Evolutionary conservation across 64 coral and sea anemone genomes (phyloP).

Genomic region (Dendronephthya gigantea): DNA sequence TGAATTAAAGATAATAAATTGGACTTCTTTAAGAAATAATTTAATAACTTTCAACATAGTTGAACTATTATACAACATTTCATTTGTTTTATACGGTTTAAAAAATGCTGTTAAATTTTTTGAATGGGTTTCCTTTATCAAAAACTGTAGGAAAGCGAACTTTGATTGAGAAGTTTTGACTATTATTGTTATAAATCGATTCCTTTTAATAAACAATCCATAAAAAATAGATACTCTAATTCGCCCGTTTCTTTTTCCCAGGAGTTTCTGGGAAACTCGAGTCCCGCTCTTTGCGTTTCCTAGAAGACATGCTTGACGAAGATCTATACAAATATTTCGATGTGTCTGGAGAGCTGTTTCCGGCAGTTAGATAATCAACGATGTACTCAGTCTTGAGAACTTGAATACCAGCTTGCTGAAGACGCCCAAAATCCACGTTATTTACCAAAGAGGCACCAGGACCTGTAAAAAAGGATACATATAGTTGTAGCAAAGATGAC

Average conservation of each 20-base stretch:
- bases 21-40: no score
- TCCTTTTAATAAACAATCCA: neutral
- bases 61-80: no score
- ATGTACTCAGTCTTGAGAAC: neutral
- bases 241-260: neutral
- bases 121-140: no score
- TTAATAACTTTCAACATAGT: no score
- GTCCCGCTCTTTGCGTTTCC: neutral
- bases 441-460: neutral
- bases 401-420: neutral
- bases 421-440: neutral
- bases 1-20: no score
- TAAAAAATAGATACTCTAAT: neutral
- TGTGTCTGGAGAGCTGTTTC: neutral
- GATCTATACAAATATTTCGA: neutral
- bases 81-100: no score
- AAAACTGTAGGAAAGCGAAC: no score
- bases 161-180: no score
- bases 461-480: neutral
- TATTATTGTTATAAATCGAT: neutral
- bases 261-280: neutral
- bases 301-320: neutral
- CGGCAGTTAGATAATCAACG: neutral
- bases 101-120: no score
- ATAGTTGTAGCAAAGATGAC: neutral